phyloP scores from a whole-genome alignment of 2,113 vertebrate genomes.

The Coturnix japonica region DNA sequence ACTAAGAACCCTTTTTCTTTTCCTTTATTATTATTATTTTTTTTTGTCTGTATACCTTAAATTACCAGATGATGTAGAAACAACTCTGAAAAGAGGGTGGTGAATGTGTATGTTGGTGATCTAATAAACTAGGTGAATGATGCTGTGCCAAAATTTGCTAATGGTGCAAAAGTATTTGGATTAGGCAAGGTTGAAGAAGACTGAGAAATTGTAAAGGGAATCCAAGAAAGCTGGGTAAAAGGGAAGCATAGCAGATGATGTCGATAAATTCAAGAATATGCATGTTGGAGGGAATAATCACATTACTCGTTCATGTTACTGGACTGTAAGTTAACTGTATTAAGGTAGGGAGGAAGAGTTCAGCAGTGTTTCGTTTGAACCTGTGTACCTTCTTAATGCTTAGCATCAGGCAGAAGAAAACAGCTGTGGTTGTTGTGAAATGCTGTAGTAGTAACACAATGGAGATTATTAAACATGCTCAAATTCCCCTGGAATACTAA shows the following conservation, averaged over 20 bases:
- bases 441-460: not conserved
- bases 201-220: slow-evolving; percentile 39
- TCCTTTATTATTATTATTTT: not conserved
- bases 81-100: slow-evolving; percentile 39
- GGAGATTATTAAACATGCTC: not conserved
- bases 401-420: not conserved
- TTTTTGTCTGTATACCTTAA: slow-evolving; percentile 23
- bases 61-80: slow-evolving; percentile 46
- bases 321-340: slow-evolving; percentile 10
- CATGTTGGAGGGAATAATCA: slow-evolving; percentile 37
- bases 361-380: not conserved
- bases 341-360: slow-evolving; percentile 9
- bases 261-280: slow-evolving; percentile 66
- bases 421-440: not conserved
- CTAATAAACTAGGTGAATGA: slow-evolving; percentile 61
- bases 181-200: slow-evolving; percentile 52
- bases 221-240: slow-evolving; percentile 62
- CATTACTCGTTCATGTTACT: not conserved
- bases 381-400: not conserved
- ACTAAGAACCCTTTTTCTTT: not conserved
- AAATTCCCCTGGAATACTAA: not conserved
- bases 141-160: slow-evolving; percentile 68
- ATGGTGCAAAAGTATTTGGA: slow-evolving; percentile 65
- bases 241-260: slow-evolving; percentile 50
- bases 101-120: slow-evolving; percentile 42